phyloP scores from a whole-genome alignment of 1,140 invertebrate species.

The Dolichoris vasculosae region DNA sequence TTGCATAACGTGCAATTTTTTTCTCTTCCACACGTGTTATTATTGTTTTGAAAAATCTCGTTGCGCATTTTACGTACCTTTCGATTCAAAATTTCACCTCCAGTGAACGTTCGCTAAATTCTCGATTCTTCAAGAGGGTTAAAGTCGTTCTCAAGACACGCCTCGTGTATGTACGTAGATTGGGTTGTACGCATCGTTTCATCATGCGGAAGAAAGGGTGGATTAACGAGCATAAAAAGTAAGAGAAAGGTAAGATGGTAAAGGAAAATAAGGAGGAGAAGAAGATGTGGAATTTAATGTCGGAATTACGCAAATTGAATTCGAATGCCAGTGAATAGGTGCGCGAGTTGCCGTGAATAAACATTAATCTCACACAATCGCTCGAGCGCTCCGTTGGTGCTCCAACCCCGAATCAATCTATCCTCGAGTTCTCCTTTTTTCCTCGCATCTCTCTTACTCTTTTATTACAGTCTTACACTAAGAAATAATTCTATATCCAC shows the following conservation, averaged over 20 bases:
- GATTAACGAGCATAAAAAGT: background rate
- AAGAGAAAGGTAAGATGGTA: background rate
- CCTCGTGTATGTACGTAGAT: background rate
- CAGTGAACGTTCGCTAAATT: background rate
- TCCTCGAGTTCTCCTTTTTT: background rate
- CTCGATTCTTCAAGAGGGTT: background rate
- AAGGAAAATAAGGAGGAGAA: background rate
- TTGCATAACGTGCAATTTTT: background rate
- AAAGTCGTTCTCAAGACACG: background rate
- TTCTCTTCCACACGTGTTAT: background rate
- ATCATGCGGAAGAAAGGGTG: background rate
- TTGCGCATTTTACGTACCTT: background rate
- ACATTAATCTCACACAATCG: constrained; percentile 4
- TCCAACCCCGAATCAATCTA: background rate
- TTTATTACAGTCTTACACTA: background rate
- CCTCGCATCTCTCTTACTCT: background rate
- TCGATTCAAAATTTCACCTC: background rate
- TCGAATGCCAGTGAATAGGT: background rate
- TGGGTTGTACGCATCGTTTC: background rate
- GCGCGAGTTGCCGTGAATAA: background rate
- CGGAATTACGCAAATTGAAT: constrained; percentile 17
- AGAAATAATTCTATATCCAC: background rate
- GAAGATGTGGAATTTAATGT: constrained; percentile 1
- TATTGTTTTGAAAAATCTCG: background rate
- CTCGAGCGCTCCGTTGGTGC: background rate